Evolutionary conservation across 2,888 invertebrate species (phyloP).

Genomic region (Chelonus formosanus): DNA sequence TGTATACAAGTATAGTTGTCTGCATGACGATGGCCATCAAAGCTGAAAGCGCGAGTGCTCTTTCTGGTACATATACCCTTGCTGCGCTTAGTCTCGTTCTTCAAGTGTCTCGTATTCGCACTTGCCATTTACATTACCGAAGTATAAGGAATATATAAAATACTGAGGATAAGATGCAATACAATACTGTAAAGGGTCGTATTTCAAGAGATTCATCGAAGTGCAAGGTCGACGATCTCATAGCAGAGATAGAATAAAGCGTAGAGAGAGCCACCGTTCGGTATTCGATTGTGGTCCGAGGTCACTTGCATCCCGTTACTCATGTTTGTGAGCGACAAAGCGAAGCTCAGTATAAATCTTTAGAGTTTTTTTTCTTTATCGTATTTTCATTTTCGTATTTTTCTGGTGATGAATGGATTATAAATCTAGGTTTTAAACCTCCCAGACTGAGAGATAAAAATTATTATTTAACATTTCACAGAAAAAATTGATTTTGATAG

Average conservation of each 20-base stretch:
- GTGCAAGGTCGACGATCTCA: conserved; percentile 19
- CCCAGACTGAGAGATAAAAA: no score
- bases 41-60: conserved; percentile 41
- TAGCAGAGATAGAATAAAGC: conserved; percentile 4
- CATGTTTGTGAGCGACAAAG: not conserved
- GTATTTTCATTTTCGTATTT: no score
- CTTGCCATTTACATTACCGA: no score
- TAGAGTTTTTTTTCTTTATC: no score
- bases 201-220: not conserved
- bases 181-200: not conserved
- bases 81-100: not conserved
- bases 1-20: conserved; percentile 28
- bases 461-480: no score
- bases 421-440: no score
- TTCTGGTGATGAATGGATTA: no score
- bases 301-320: conserved; percentile 26
- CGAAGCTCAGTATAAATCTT: no score
- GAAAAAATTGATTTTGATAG: no score
- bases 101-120: not conserved
- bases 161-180: no score
- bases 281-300: conserved; percentile 29
- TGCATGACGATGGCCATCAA: conserved; percentile 47
- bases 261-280: conserved; percentile 18
- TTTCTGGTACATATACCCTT: conserved; percentile 3
- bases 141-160: no score